phyloP scores from a whole-genome alignment of 2,113 vertebrate species.

The Bucco capensis region DNA sequence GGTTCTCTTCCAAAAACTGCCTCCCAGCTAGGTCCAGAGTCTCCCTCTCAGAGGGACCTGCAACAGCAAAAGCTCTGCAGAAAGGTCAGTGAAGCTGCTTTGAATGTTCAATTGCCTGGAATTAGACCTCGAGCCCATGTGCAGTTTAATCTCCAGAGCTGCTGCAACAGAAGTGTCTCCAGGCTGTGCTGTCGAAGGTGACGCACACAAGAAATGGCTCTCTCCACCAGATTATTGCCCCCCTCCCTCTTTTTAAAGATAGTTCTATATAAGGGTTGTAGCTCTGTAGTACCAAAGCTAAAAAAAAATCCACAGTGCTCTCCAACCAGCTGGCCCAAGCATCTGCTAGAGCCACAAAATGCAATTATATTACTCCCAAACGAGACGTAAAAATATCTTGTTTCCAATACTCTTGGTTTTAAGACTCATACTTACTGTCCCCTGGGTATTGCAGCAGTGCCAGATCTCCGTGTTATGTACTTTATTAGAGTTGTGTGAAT shows the following conservation, averaged over 20 bases:
- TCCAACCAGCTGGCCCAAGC: constrained; percentile 91
- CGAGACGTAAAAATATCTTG: constrained; percentile 90
- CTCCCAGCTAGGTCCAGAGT: background rate
- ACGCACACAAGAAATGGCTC: background rate
- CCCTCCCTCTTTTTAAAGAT: constrained; percentile 17
- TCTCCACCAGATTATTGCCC: background rate
- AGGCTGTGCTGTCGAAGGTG: background rate
- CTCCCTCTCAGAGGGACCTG: background rate
- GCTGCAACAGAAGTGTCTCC: background rate
- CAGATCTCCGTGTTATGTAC: constrained; percentile 70
- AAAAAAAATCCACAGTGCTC: constrained; percentile 66
- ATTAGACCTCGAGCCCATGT: background rate
- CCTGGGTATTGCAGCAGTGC: constrained; percentile 73
- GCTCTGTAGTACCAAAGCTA: constrained; percentile 63
- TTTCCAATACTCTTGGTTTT: constrained; percentile 87
- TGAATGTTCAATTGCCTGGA: background rate
- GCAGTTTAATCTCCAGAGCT: background rate
- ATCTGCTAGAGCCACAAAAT: constrained; percentile 87
- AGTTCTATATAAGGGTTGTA: constrained; percentile 55
- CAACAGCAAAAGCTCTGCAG: background rate
- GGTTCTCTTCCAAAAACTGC: background rate
- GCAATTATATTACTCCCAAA: constrained; percentile 87
- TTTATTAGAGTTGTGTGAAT: constrained; percentile 78
- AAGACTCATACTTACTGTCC: constrained; percentile 83
- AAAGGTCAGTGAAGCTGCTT: background rate